phyloP scores from a whole-genome alignment of 2,888 invertebrate genomes.

The Meandrusa payeni region DNA sequence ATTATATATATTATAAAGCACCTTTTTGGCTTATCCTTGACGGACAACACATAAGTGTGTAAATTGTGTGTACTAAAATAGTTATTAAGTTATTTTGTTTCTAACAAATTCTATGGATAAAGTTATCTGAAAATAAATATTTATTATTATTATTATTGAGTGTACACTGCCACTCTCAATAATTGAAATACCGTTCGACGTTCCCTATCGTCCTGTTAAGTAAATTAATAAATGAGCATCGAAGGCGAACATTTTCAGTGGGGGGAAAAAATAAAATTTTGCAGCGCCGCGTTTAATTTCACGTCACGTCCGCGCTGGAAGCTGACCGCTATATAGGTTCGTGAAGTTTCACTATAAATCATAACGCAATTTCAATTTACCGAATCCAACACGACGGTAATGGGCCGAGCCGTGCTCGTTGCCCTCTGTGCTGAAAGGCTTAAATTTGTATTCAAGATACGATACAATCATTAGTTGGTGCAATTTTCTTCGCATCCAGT shows the following conservation, averaged over 20 bases:
- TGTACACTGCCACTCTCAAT: not conserved
- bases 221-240: constrained; percentile 14
- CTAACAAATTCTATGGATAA: too few species aligned
- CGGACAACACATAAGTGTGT: too few species aligned
- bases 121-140: too few species aligned
- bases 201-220: not conserved
- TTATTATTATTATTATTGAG: too few species aligned
- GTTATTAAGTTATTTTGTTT: too few species aligned
- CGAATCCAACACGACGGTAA: constrained; percentile 62
- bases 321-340: constrained; percentile 65
- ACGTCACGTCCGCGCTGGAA: constrained; percentile 61
- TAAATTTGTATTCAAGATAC: constrained; percentile 75
- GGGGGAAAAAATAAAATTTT: constrained; percentile 11
- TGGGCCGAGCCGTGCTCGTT: constrained; percentile 46
- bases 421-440: constrained; percentile 64
- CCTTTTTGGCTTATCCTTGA: too few species aligned
- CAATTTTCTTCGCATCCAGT: constrained; percentile 73
- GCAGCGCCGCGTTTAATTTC: constrained; percentile 42
- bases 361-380: constrained; percentile 75
- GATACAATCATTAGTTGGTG: constrained; percentile 75
- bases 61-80: too few species aligned
- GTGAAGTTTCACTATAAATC: constrained; percentile 72
- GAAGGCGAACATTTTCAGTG: not conserved
- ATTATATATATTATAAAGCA: too few species aligned
- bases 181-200: not conserved